Percentiles rank a stretch among this genome's conserved stretches.
These are phyloP conservation scores for Orgyia antiqua DNA, from an alignment of 2,888 invertebrate species.

Conservation along the genomic window DNA sequence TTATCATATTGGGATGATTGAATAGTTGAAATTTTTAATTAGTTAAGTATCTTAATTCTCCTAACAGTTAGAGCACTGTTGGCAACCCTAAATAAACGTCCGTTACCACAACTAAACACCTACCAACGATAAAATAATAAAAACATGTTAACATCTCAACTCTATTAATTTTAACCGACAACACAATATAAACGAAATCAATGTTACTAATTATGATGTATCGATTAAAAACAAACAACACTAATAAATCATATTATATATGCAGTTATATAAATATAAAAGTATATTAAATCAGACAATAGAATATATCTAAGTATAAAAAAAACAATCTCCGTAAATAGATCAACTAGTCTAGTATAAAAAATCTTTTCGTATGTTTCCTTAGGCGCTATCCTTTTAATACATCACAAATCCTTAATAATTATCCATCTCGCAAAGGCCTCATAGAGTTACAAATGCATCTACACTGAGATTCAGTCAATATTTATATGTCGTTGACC, in stretches of 20 bases:
- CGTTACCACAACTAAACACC: slow-evolving; percentile 55
- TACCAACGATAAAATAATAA: slow-evolving; percentile 67
- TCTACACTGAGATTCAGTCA: slow-evolving; percentile 79
- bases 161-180: slow-evolving; percentile 36
- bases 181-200: slow-evolving; percentile 60
- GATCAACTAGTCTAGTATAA: slow-evolving; percentile 78
- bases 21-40: too few relatives aligned
- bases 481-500: slow-evolving; percentile 78
- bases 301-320: slow-evolving; percentile 78
- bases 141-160: slow-evolving; percentile 60
- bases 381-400: slow-evolving; percentile 78
- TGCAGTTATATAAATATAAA: slow-evolving; percentile 74
- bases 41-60: too few relatives aligned
- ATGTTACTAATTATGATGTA: slow-evolving; percentile 60
- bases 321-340: slow-evolving; percentile 79
- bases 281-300: slow-evolving; percentile 78
- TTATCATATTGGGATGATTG: too few relatives aligned
- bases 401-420: slow-evolving; percentile 79
- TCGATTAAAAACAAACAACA: slow-evolving; percentile 78
- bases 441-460: slow-evolving; percentile 79
- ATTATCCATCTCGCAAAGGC: slow-evolving; percentile 78
- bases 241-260: slow-evolving; percentile 74
- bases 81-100: slow-evolving; percentile 14
- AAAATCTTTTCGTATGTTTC: slow-evolving; percentile 79
- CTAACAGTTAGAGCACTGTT: too few relatives aligned